phyloP scores from a whole-genome alignment of 2,888 invertebrate genomes.

The Pteria penguin region DNA sequence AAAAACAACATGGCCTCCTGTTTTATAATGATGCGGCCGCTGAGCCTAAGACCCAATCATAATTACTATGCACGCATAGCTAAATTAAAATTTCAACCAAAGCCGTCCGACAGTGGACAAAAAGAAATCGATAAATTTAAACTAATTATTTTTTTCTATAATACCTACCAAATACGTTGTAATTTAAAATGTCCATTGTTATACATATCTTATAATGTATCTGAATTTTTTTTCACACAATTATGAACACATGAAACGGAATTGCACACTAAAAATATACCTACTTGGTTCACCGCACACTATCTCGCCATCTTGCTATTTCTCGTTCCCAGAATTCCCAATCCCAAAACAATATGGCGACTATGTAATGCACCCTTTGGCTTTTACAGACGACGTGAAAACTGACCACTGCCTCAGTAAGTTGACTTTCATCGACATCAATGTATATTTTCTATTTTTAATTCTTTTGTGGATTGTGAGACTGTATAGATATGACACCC shows the following conservation, averaged over 20 bases:
- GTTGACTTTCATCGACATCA: too few species aligned
- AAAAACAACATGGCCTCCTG: background rate
- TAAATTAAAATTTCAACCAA: slow-evolving; percentile 29
- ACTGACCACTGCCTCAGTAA: slow-evolving; percentile 24
- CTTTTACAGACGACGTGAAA: slow-evolving; percentile 45
- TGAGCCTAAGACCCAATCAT: background rate
- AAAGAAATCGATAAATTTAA: slow-evolving; percentile 27
- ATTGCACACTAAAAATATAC: slow-evolving; percentile 46
- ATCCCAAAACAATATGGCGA: slow-evolving; percentile 56
- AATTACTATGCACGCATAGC: slow-evolving; percentile 5
- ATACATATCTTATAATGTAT: too few species aligned
- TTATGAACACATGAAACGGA: background rate
- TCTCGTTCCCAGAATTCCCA: slow-evolving; percentile 56
- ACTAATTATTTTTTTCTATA: background rate
- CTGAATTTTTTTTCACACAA: slow-evolving; percentile 1
- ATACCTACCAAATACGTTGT: background rate
- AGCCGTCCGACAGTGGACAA: slow-evolving; percentile 32
- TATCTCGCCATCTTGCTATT: slow-evolving; percentile 58
- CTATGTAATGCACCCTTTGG: too few species aligned
- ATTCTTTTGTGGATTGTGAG: background rate
- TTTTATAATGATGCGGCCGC: background rate
- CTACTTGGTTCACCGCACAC: slow-evolving; percentile 39
- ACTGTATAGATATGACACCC: background rate
- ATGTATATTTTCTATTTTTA: background rate
- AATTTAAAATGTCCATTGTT: background rate